A percentile compares a stretch with the other conserved stretches of the same genome.
Conservation (phyloP, 2,113 vertebrate genomes). For the Tringa solitaria region DNA sequence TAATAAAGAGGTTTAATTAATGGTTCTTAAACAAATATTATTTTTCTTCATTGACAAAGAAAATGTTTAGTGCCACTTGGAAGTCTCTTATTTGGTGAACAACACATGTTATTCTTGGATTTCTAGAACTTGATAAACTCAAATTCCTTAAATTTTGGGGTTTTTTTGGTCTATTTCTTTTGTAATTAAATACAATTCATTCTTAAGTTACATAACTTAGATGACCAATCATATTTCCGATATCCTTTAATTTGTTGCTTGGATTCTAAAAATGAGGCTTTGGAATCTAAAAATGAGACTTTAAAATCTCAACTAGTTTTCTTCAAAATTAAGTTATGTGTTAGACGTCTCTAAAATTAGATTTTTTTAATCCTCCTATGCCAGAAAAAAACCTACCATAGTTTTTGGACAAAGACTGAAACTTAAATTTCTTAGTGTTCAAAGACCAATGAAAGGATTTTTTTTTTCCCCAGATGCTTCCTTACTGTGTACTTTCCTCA, state of each 20-base stretch:
- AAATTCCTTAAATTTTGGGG: not conserved
- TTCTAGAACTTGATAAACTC: not conserved
- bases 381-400: not conserved
- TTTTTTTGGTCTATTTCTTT: not conserved
- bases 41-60: not conserved
- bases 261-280: not conserved
- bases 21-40: not conserved
- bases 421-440: not conserved
- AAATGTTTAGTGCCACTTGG: not conserved
- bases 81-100: not conserved
- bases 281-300: not conserved
- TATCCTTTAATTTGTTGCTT: not conserved
- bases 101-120: not conserved
- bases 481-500: not conserved
- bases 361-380: not conserved
- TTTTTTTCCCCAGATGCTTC: not conserved
- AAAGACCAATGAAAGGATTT: not conserved
- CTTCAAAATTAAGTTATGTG: not conserved
- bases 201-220: not conserved
- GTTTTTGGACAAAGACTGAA: not conserved
- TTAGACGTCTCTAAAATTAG: not conserved
- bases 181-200: not conserved
- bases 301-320: not conserved
- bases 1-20: not conserved
- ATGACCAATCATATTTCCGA: not conserved